Base-by-base conservation (phyloP, 2,888 invertebrate genomes). In the Diadegma fenestrale region DNA sequence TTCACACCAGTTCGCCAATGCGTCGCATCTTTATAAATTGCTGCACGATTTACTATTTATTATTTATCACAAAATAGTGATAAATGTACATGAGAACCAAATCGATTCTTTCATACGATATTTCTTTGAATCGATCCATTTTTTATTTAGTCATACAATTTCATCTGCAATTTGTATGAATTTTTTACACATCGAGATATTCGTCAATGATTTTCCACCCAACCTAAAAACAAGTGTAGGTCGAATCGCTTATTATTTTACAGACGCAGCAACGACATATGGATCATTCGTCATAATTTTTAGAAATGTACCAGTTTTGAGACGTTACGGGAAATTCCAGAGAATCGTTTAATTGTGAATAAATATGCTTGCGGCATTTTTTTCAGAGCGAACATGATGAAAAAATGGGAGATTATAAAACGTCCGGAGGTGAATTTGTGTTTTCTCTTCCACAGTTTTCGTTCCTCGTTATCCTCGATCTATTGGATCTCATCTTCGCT, bases 21-120 rank as follows among this genome's bases (percentile, higher is more conserved):
- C 84, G 77, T 76, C 84, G 73, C 58, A 84, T 81, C 73, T 78
- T 84, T 84, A 84, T 84, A 84, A 84, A 84, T 84, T 84, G 84
- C 81, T 51, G 43, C 41, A 41, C 66, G 33, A 73, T 8, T 14
- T 33, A 43, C 26, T 80, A 84, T 80, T 84, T 78, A 61, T 84
- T 84, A 76, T 81, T 72, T 78, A 54, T 76, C 37, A 19, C 33
- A 45, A 51, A 19, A 22, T 30, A 51, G 12, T 37, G 33, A 76
- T 76, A 64, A 76, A 64, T 58, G 37, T 19, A 51, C 22, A 22
- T 43, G n/a, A 75, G 63, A 63, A 41, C 61, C 26, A 12, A 30
- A 75, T 75, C 43, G 63, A 33, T 45, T n/a, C 30, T 63, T 75
- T 63, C 33, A n/a, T 63, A 45, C 63, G 75, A 63, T 76, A 37